Evolutionary conservation across 2,797 vertebrate genomes (phyloP), one percentile per base, ranked within the genome.

Genomic region (Lepilemur septentrionalis): DNA sequence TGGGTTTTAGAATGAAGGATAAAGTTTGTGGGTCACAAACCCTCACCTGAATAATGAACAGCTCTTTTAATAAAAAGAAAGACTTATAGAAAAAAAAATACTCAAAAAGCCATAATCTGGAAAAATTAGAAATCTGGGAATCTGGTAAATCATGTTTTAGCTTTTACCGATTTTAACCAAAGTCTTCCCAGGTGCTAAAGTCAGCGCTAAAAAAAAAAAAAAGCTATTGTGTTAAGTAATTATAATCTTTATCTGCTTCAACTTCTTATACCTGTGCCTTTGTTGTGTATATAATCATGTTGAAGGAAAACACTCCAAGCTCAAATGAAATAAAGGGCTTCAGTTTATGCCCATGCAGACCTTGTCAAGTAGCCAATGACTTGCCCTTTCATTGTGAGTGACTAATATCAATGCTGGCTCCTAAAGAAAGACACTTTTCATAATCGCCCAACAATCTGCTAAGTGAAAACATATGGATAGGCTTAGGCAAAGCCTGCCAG

Each of bases 391-490:
- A 98, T 98, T 98, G 98, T 96, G 98, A 99, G 98, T 99, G 99
- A 99, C 99, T 99, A 99, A 99, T 99, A 99, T 98, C 98, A 98
- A 98, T 96, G 97, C 97, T 98, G 98, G 97, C 98, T 99, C 98
- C 98, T 99, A 98, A 98, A 99, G 98, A 99, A 99, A 99, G 99
- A 99, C 99, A 99, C 99, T 99, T 99, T 99, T 99, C 99, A 99
- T 99, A 99, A 99, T 99, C 98, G 65, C 98, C 98, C 99, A 99
- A 99, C 99, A 99, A 99, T 99, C 99, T 98, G 99, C 97, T 99
- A 99, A 99, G 98, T 99, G 98, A 99, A 99, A 99, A 99, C 99
- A 99, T 98, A 99, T 99, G 99, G 98, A 97, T 59, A 67, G 98
- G 98, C 99, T 99, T 98, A 99, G 98, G 98, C 97, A 97, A 98